Base-by-base conservation (phyloP, 2,888 invertebrate species). In the Caenorhabditis macrosperma region DNA sequence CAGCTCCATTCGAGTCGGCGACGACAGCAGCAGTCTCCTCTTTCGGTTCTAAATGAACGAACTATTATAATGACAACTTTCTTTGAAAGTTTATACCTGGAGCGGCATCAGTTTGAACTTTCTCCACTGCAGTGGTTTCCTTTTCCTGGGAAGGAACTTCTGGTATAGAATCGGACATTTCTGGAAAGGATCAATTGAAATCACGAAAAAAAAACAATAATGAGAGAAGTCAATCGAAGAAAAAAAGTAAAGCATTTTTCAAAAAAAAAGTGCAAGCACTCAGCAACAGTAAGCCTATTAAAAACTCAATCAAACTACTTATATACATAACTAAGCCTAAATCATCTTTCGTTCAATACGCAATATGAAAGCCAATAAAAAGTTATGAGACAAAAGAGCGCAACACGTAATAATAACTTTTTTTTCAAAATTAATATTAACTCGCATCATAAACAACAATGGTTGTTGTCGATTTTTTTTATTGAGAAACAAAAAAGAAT, bases 61-160 rank as follows among this genome's bases (percentile, higher is more conserved):
- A 52, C 28, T 7, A 17, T 20, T 35, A 0, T 9, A 1, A 33
- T 15, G n/a, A 17, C 20, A 55, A 1, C 5, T n/a, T 3, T 4
- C 20, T 3, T 17, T 5, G 12, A 46, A 22, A 20, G 10, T 20
- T 20, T 17, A 30, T 41, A 71, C 63, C 71, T 22, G 30, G 10
- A 33, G 35, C 15, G 2, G 33, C 9, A 9, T 20, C 50, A n/a
- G 12, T 20, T 10, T 17, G 28, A 15, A 33, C 28, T 35, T 61
- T 61, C 52, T 72, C 67, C 22, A 46, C 61, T 10, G 63, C 28
- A n/a, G 54, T 60, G 26, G 72, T 61, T 33, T 67, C 74, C 44
- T 66, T 50, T 33, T 67, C 74, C 44, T 66, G 55, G 54, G 30
- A 50, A 33, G 71, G 15, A 17, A 71, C 61, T 24, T 72, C 72